phyloP scores from a whole-genome alignment of 64 coral and sea anemone species.

The Porites lutea region DNA sequence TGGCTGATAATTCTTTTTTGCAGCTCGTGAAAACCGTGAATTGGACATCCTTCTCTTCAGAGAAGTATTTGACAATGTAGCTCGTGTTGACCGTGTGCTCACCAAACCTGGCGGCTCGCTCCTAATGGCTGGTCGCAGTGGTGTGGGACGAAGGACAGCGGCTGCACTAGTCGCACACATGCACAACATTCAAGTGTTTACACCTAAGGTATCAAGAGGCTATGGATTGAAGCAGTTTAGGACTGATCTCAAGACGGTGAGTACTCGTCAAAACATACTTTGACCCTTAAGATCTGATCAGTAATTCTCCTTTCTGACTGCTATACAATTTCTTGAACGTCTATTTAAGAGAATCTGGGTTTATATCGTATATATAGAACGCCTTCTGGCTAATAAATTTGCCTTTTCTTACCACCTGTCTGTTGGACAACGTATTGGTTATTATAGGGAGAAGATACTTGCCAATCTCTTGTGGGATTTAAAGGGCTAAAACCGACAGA shows the following conservation, averaged over 20 bases:
- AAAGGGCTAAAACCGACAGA: no score
- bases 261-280: background rate
- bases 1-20: background rate
- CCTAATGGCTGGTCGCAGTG: constrained; percentile 97
- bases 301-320: no score
- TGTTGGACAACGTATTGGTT: no score
- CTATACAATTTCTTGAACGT: no score
- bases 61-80: constrained; percentile 97
- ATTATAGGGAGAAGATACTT: background rate
- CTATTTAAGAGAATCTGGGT: no score
- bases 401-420: no score
- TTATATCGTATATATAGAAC: no score
- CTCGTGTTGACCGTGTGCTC: constrained; percentile 89
- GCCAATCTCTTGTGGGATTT: background rate
- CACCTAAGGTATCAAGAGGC: constrained; percentile 92
- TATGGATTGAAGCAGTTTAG: constrained; percentile 97
- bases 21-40: constrained; percentile 98
- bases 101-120: constrained; percentile 95
- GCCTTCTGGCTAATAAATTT: no score
- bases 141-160: constrained; percentile 96
- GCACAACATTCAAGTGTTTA: constrained; percentile 93
- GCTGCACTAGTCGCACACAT: constrained; percentile 96
- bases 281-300: no score
- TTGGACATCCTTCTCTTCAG: constrained; percentile 96
- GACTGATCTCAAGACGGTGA: constrained; percentile 94